Conservation (phyloP, 1,140 invertebrate genomes). For the Pantala flavescens region DNA sequence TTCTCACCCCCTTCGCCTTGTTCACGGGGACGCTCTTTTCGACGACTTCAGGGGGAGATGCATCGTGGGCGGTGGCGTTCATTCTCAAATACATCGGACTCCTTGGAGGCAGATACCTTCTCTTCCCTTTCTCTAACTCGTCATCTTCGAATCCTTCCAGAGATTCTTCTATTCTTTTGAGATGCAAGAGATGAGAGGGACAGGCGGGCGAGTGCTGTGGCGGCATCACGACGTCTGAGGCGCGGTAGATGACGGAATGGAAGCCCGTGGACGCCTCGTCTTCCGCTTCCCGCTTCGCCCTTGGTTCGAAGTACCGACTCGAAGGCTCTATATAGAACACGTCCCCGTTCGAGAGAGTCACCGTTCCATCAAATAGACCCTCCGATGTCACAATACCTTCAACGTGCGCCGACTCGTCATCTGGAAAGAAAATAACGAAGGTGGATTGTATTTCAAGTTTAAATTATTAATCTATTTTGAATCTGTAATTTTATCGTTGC, state of each 20-base stretch:
- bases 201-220: conserved; percentile 28
- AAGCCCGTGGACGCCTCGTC: conserved; percentile 39
- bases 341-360: conserved; percentile 61
- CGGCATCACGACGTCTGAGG: conserved; percentile 65
- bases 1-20: not conserved
- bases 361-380: conserved; percentile 80
- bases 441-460: too few species aligned
- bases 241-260: conserved; percentile 75
- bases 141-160: conserved; percentile 14
- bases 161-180: not conserved
- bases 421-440: conserved; percentile 41
- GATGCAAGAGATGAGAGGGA: conserved; percentile 47
- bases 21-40: conserved; percentile 18
- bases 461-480: too few species aligned
- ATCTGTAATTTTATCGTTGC: too few species aligned
- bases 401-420: conserved; percentile 71
- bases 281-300: conserved; percentile 22
- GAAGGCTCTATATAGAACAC: conserved; percentile 77
- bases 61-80: conserved; percentile 24
- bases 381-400: conserved; percentile 75
- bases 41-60: conserved; percentile 21
- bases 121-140: conserved; percentile 12
- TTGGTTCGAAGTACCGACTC: conserved; percentile 47
- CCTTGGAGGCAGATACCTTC: conserved; percentile 22
- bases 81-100: conserved; percentile 17